phyloP scores from a whole-genome alignment of 2,797 vertebrate genomes.

The Bradypodion pumilum region DNA sequence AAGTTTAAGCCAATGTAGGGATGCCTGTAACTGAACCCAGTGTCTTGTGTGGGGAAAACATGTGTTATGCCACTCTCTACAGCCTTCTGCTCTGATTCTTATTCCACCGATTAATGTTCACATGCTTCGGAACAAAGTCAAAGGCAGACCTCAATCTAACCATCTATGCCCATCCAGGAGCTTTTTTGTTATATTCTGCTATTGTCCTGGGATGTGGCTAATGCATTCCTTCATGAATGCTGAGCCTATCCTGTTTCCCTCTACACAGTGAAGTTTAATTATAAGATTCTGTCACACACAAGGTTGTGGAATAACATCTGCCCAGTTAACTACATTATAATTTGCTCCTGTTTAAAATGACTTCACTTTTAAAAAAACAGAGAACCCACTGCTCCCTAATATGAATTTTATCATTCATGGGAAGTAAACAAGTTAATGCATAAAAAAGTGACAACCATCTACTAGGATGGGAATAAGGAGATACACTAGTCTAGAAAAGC shows the following conservation, averaged over 20 bases:
- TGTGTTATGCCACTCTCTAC: background rate
- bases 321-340: constrained; percentile 26
- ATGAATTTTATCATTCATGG: constrained; percentile 15
- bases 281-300: constrained; percentile 13
- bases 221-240: background rate
- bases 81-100: background rate
- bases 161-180: background rate
- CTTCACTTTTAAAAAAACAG: background rate
- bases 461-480: constrained; percentile 34
- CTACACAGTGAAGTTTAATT: constrained; percentile 12
- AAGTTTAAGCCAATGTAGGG: too few relatives aligned
- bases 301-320: constrained; percentile 10
- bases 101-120: background rate
- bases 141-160: background rate
- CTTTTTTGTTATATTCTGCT: background rate
- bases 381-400: background rate
- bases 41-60: background rate
- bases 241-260: background rate
- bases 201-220: constrained; percentile 1
- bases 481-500: background rate
- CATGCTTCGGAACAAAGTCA: background rate
- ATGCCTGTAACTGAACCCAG: background rate
- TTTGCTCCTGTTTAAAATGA: constrained; percentile 17
- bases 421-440: constrained; percentile 33
- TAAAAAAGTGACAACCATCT: constrained; percentile 40